Evolutionary conservation across 1,140 invertebrate genomes (phyloP), one percentile per base, ranked within the genome.

Genomic region (Homalodisca vitripennis): DNA sequence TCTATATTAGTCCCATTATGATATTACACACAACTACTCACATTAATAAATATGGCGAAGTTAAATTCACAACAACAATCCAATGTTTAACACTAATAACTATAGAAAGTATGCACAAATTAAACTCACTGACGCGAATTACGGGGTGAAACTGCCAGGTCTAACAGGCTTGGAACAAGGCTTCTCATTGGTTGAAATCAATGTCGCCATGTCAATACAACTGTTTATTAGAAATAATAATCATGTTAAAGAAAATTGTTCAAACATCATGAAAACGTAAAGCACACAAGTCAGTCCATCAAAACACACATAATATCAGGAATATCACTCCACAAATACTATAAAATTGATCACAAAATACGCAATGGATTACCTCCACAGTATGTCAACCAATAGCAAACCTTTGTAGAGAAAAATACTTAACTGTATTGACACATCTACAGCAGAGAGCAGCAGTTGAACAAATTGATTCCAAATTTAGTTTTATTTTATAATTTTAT

Each of bases 151-250:
- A 70, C 55, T 66, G 68, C 62, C 62, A 57, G 30, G 57, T 65
- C 67, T 41, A 51, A 17, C 29, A 47, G 32, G 10, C 30, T 67
- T 72, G 71, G 41, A 70, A 72, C 65, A 55, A 70, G 26, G 65
- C 69, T 70, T 67, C 68, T 70, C 41, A 72, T 72, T 72, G 71
- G 71, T 31, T 55, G 48, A 20, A 46, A 62, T 41, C 47, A 69
- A 55, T 46, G 63, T 60, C 63, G 63, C 55, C 67, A 65, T 68
- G 65, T 72, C 71, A 69, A 72, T 72, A 69, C 27, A 66, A 26
- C 55, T 53, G n/a, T 31, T 62, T 67, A 32, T 20, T 57, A 41
- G 60, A 60, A 17, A 46, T 46, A 22, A 29, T 29, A 65, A 63
- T 51, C 20, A 30, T 62, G 6, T 47, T 1, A 6, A 60, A 41